Conservation (phyloP, 92 coral and sea anemone species). For the Phenganax stokvisi region DNA sequence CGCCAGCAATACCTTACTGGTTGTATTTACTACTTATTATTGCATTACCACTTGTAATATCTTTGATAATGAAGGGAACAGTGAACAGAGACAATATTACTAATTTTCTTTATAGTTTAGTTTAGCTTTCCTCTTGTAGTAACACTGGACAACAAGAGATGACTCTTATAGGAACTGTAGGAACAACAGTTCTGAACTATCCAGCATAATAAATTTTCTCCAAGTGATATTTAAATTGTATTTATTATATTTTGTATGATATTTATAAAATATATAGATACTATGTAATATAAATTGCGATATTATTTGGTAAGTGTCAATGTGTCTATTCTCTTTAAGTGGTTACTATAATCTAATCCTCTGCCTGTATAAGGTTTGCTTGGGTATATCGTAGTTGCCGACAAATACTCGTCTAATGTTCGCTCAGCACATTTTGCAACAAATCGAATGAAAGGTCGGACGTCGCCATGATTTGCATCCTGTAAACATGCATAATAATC, state of each 20-base stretch:
- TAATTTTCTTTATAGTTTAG: background rate
- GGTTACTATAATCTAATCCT: constrained; percentile 29
- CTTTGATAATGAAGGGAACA: background rate
- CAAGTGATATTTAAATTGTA: no score
- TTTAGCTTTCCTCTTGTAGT: no score
- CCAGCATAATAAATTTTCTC: no score
- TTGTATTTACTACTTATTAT: constrained; percentile 51
- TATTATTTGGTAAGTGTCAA: constrained; percentile 28
- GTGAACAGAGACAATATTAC: background rate
- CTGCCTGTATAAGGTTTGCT: constrained; percentile 53
- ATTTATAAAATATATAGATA: constrained; percentile 4
- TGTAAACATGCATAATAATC: constrained; percentile 74
- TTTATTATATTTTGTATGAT: background rate
- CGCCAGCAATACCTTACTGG: constrained; percentile 78
- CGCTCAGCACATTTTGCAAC: constrained; percentile 89
- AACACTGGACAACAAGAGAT: no score
- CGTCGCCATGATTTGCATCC: constrained; percentile 93
- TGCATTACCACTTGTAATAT: constrained; percentile 41
- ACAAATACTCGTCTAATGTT: constrained; percentile 85
- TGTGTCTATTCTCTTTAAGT: constrained; percentile 14
- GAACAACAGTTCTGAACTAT: no score
- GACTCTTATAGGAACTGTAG: no score
- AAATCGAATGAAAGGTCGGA: constrained; percentile 90
- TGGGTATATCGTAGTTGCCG: constrained; percentile 83
- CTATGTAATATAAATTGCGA: background rate